Percentiles rank a stretch among this genome's conserved stretches.
Evolutionary conservation across 2,113 vertebrate species (phyloP).

Genomic region (Carassius auratus): DNA sequence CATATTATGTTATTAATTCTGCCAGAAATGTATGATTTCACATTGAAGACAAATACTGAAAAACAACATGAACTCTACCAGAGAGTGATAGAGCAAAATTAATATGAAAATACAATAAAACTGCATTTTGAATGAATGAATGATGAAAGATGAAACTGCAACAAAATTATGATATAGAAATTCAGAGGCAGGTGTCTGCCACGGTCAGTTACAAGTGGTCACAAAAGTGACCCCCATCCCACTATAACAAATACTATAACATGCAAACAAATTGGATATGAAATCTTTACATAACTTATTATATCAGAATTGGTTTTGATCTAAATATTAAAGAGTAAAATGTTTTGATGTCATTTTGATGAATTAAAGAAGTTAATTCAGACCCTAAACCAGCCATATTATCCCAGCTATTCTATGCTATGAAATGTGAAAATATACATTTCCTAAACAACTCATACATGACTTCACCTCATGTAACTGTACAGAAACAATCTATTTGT

Average conservation of each 20-base stretch:
- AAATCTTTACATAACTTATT: background rate
- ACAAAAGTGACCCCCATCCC: background rate
- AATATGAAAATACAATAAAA: conserved; percentile 23
- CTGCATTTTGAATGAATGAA: background rate
- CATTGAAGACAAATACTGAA: conserved; percentile 29
- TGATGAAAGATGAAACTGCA: background rate
- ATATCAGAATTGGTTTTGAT: too few species aligned
- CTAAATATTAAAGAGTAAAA: background rate
- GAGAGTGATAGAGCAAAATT: conserved; percentile 23
- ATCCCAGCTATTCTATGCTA: background rate
- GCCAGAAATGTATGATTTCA: background rate
- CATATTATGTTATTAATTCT: too few species aligned
- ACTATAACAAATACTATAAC: background rate
- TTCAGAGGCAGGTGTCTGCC: background rate
- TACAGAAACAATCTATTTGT: conserved; percentile 16
- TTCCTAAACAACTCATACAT: background rate
- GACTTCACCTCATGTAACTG: conserved; percentile 1
- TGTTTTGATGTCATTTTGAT: background rate
- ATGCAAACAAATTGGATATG: conserved; percentile 20
- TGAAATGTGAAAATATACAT: background rate
- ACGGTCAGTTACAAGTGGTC: background rate
- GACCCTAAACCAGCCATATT: background rate
- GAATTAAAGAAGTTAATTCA: background rate
- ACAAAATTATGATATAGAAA: background rate
- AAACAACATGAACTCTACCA: conserved; percentile 31